Evolutionary conservation across 2,888 invertebrate genomes (phyloP), one percentile per base, ranked within the genome.

Genomic region (Bruchidius siliquastri): DNA sequence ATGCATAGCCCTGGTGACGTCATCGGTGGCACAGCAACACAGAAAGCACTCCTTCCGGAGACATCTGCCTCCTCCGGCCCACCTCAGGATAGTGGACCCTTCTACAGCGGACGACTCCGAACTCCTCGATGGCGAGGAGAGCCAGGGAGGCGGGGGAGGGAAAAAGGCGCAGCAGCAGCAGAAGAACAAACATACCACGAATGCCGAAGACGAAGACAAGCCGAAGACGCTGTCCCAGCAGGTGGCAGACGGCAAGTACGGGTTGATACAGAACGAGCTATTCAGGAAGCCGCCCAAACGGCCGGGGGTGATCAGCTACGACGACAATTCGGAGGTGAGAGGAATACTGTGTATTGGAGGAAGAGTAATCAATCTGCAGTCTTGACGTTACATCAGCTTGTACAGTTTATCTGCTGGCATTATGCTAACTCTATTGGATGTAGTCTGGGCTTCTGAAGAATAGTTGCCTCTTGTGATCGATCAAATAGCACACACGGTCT

Each of bases 211-310:
- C 76, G 95, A 95, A 77, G 92, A 93, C 30, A 92, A 93, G 68
- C 93, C 92, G 85, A 96, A 96, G 85, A 95, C 95, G 4, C 87
- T 96, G 67, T 91, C 94, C n/a, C 95, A 96, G 87, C 96, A 96
- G 87, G 95, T 96, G 79, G 93, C 93, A 75, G 96, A 96, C 84
- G 96, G 96, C 68, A 96, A 96, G 87, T 96, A 96, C 86, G 96
- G 95, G 49, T 88, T 96, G 6, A 95, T 96, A 79, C 95, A 96
- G 83, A 93, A 93, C 82, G 95, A 96, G 86, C 89, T 96, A 76
- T 95, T 95, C 83, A 87, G 90, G 0, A 90, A 90, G 74, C 88
- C 90, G 0, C 91, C 93, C 0, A 91, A 92, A 83, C 88, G 94
- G 72, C 96, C 95, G 0, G 96, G 86, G 3, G 91, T 96, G 67